Evolutionary conservation across 2,888 invertebrate genomes (phyloP).

Genomic region (Folsomia manolachei): DNA sequence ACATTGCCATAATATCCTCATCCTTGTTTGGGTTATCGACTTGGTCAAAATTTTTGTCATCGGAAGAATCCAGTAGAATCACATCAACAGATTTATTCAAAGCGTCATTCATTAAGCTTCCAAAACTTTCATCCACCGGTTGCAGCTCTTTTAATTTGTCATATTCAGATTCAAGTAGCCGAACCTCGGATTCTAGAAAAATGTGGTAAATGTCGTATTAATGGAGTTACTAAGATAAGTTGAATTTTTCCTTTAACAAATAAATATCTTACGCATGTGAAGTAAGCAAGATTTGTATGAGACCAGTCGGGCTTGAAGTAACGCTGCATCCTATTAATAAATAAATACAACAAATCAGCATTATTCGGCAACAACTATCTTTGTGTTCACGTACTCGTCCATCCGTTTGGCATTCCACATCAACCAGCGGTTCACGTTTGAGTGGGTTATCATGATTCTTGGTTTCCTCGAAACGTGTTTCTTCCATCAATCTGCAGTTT

Average conservation of each 20-base stretch:
- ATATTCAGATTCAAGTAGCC: constrained; percentile 10
- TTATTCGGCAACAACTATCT: not conserved
- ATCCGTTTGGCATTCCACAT: constrained; percentile 7
- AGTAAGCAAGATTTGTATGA: constrained; percentile 14
- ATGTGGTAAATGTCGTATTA: no score
- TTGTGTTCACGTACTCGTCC: not conserved
- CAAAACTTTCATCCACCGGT: not conserved
- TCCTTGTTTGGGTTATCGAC: not conserved
- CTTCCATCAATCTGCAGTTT: not conserved
- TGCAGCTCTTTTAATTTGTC: not conserved
- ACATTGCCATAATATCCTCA: not conserved
- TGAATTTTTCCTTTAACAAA: no score
- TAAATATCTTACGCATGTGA: no score
- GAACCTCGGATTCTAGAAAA: constrained; percentile 12
- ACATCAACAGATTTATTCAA: not conserved
- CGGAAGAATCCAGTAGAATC: not conserved
- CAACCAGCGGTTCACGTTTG: not conserved
- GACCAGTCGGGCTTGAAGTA: constrained; percentile 15
- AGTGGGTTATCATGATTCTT: not conserved
- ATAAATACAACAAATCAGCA: not conserved
- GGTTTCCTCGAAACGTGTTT: not conserved
- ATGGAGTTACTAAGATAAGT: no score
- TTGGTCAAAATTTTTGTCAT: not conserved
- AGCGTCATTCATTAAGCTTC: not conserved
- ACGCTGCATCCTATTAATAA: constrained; percentile 6